Evolutionary conservation across 2,113 vertebrate species (phyloP), one percentile per base, ranked within the genome.

Genomic region (Bombycilla garrulus): DNA sequence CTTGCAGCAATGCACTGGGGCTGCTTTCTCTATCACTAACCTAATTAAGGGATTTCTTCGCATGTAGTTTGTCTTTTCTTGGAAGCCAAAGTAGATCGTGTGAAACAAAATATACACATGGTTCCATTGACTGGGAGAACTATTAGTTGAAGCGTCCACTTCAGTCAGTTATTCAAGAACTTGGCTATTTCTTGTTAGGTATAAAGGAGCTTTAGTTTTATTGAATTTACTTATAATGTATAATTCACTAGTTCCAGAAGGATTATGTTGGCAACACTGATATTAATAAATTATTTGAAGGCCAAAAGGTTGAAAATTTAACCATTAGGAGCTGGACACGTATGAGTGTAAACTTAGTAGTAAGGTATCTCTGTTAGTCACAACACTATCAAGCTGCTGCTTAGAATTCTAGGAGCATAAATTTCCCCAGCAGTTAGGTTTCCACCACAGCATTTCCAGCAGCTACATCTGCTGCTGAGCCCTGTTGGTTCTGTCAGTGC

Each of bases 31-130:
- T 92, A 54, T 31, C 31, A 60, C 25, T 89, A 48, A 77, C 35
- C 28, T 81, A 86, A 54, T 86, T 40, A 88, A 77, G 89, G 47
- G 45, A 73, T 58, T 79, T 76, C 61, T 88, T 71, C 58, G 28
- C 25, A 29, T 29, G 28, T 76, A 57, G 18, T 77, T 81, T 79
- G 44, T 88, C 91, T 89, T 94, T 96, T 94, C 80, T 77, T 82
- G 74, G 38, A 96, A 92, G 48, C 21, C 53, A 65, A 86, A 53
- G 38, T 23, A 72, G 82, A 40, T 88, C 72, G 29, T 91, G 29
- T 93, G 72, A 64, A 96, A 70, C 26, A 38, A 74, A 81, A 81
- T 57, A 62, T 19, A 67, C 33, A 73, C 53, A 42, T 51, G 53
- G 62, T 85, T 31, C 53, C n/a, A 18, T 9, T 65, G 57, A 86